Conservation (phyloP, 2,113 vertebrate species). For the Spheniscus mendiculus region DNA sequence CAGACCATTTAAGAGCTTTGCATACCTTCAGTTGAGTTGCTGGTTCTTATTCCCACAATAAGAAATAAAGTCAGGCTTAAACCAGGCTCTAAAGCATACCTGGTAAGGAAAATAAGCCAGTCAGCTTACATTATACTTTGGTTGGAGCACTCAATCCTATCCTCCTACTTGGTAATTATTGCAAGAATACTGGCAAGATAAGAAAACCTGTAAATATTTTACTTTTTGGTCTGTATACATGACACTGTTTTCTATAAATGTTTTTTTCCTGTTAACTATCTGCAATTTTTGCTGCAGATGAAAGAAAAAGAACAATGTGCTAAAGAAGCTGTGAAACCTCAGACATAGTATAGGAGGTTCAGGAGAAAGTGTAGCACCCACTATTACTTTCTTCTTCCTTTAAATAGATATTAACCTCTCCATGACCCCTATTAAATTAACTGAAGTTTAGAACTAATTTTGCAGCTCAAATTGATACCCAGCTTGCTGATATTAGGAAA, state of each 20-base stretch:
- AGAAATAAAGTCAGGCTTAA: neutral
- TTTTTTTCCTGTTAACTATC: neutral
- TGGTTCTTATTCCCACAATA: neutral
- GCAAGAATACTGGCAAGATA: neutral
- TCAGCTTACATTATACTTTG: neutral
- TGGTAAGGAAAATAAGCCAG: neutral
- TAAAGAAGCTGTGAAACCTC: neutral
- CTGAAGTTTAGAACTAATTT: neutral
- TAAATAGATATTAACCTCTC: neutral
- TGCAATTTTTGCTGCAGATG: neutral
- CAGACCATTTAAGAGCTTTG: neutral
- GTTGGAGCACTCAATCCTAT: neutral
- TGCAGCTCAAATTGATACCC: neutral
- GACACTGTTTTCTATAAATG: neutral
- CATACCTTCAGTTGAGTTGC: neutral
- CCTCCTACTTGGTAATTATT: neutral
- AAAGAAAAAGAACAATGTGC: neutral
- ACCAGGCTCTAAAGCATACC: neutral
- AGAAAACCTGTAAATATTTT: neutral
- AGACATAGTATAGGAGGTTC: neutral
- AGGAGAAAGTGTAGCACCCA: neutral
- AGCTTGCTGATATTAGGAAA: neutral
- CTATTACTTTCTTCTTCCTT: neutral
- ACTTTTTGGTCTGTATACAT: neutral
- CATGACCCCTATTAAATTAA: neutral